These are phyloP conservation scores for Bombus soroeensis DNA, from an alignment of 1,140 invertebrate genomes.

Conservation along the genomic window DNA sequence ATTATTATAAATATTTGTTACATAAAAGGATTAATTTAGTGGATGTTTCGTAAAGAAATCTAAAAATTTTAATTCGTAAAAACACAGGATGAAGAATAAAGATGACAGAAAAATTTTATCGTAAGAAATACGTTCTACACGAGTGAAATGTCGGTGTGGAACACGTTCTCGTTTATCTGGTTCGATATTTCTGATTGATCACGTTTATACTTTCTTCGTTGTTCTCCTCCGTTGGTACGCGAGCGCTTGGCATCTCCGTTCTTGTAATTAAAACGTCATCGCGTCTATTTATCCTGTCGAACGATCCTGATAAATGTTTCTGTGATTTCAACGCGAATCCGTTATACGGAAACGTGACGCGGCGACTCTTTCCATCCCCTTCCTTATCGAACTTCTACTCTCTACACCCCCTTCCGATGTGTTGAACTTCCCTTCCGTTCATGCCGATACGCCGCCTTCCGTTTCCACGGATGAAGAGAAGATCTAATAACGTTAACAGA, in stretches of 20 bases:
- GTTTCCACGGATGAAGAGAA: conserved; percentile 68
- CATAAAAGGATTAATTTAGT: not conserved
- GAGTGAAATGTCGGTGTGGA: no score
- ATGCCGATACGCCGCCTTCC: conserved; percentile 55
- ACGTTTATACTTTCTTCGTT: not conserved
- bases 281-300: conserved; percentile 69
- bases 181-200: not conserved
- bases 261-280: conserved; percentile 63
- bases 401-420: no score
- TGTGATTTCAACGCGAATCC: conserved; percentile 62
- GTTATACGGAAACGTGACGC: conserved; percentile 1
- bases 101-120: not conserved
- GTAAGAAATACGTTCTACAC: not conserved
- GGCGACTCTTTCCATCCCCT: conserved; percentile 10
- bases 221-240: not conserved
- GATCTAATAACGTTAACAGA: conserved; percentile 75
- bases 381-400: conserved; percentile 17
- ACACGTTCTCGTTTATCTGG: no score
- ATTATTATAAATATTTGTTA: not conserved
- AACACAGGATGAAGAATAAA: no score
- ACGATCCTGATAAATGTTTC: conserved; percentile 73
- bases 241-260: not conserved
- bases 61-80: no score
- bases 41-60: no score
- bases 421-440: not conserved